Evolutionary conservation across 2,113 vertebrate genomes (phyloP).

Genomic region (Piaya cayana): DNA sequence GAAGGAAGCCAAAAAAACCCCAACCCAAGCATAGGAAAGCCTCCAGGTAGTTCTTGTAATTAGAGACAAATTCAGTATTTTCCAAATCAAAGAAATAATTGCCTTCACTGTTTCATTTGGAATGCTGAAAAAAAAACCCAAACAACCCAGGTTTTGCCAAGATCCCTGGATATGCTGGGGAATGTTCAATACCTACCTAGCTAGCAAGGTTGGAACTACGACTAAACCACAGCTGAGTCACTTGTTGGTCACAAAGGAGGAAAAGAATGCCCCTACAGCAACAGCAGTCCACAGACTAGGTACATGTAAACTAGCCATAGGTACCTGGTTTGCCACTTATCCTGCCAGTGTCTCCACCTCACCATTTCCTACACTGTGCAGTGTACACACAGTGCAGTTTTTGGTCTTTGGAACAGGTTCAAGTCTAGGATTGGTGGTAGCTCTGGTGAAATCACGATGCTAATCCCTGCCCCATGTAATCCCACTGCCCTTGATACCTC

Average conservation of each 20-base stretch:
- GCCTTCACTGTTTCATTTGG: background rate
- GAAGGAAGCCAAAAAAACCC: background rate
- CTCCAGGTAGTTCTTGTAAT: background rate
- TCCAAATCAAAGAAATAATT: conserved; percentile 3
- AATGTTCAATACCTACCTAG: background rate
- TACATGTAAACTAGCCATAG: fast-evolving
- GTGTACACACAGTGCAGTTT: background rate
- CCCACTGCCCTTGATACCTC: background rate
- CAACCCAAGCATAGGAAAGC: background rate
- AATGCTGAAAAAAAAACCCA: background rate
- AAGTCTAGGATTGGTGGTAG: background rate
- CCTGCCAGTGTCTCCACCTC: background rate
- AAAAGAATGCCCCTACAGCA: background rate
- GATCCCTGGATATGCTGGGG: background rate
- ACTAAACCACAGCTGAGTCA: background rate
- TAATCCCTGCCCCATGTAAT: background rate
- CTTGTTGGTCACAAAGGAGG: background rate
- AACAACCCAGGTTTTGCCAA: background rate
- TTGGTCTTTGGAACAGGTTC: background rate
- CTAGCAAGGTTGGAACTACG: background rate
- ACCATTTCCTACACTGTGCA: background rate
- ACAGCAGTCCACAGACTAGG: background rate
- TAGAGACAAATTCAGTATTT: conserved; percentile 14
- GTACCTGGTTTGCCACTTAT: fast-evolving
- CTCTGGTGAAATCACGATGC: background rate